Evolutionary conservation across 2,888 invertebrate genomes (phyloP).

Genomic region (Plutella xylostella): DNA sequence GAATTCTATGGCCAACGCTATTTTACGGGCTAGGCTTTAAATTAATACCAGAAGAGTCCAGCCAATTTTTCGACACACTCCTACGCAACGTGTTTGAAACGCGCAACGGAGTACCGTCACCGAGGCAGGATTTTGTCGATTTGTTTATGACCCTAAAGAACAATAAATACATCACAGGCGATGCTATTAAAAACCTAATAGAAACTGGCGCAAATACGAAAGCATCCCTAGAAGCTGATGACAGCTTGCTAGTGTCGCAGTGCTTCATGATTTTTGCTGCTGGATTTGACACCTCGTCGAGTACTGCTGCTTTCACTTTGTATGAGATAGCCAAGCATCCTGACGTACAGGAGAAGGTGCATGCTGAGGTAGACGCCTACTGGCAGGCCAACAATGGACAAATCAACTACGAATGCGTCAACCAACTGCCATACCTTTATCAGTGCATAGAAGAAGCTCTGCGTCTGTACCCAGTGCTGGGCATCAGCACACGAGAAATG

Average conservation of each 20-base stretch:
- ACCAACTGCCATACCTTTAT: constrained; percentile 40
- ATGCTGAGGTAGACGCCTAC: constrained; percentile 30
- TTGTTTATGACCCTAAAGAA: constrained; percentile 12
- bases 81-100: constrained; percentile 8
- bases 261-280: constrained; percentile 40
- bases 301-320: constrained; percentile 28
- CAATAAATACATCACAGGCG: background rate
- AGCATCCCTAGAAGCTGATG: constrained; percentile 13
- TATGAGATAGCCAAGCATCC: constrained; percentile 7
- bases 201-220: background rate
- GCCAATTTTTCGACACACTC: constrained; percentile 4
- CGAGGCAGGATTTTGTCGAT: constrained; percentile 16
- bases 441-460: constrained; percentile 4
- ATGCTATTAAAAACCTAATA: constrained; percentile 7
- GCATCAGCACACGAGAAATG: constrained; percentile 3
- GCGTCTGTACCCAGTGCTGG: constrained; percentile 6
- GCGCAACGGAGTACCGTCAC: constrained; percentile 9
- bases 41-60: background rate
- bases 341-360: constrained; percentile 28
- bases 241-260: constrained; percentile 34
- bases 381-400: constrained; percentile 21
- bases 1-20: background rate
- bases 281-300: constrained; percentile 39
- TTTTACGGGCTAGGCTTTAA: constrained; percentile 2
- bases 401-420: constrained; percentile 34